Evolutionary conservation across 2,113 vertebrate species (phyloP), one percentile per base, ranked within the genome.

Genomic region (Thryonomys swinderianus): DNA sequence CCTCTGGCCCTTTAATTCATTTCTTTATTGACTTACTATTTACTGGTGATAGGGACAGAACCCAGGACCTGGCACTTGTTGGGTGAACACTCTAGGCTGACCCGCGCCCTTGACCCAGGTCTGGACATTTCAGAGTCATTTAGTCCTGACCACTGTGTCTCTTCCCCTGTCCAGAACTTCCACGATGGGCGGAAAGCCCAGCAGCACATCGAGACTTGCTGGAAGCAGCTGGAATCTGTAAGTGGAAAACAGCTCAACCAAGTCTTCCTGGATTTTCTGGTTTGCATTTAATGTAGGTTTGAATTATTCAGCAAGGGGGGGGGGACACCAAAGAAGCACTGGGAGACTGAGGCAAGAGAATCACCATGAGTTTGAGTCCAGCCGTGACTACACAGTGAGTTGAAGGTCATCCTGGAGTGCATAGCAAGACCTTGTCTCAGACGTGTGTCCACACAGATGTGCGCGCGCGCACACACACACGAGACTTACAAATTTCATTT

Each of bases 111-210:
- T 61, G 34, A n/a, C 81, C 55, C 3, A 40, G 76, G 34, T 4
- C 1, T 59, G 42, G 0, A 0, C 7, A 37, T 34, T 37, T 64
- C 3, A 21, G 12, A n/a, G 1, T 3, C 20, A 3, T 64, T 13
- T 2, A 12, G 8, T n/a, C 3, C 76, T 96, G 20, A 90, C n/a
- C 79, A 2, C 9, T 7, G 84, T 73, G 3, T 95, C 62, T 85
- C 96, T 92, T 51, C 61, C 48, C 74, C 85, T 92, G 96, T 66
- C 32, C 97, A 99, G 99, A 98, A 99, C 96, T 99, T 99, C 97
- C 99, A 99, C 0, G 99, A 99, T 85, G 99, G 99, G 66, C 99
- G 99, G 37, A 99, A 99, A 96, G 99, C 99, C 7, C 99, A 99
- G 97, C 99, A 99, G 62, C 99, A 99, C 81, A 99, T 99, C 3